Conservation (phyloP, 2,113 vertebrate genomes). For the Semicossyphus pulcher region DNA sequence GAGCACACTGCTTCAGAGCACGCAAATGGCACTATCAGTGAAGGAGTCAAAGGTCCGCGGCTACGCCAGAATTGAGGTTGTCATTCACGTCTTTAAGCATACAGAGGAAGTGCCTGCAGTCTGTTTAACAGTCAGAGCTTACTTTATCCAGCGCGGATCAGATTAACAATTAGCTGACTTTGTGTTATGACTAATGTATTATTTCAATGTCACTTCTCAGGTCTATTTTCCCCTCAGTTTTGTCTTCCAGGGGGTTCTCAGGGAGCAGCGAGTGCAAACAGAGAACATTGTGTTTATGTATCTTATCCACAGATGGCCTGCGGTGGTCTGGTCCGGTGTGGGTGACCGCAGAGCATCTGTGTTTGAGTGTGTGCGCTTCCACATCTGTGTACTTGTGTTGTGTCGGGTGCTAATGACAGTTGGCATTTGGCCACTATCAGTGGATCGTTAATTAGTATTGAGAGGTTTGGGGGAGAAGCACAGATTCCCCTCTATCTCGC, state of each 20-base stretch:
- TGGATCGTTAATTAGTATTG: conserved; percentile 86
- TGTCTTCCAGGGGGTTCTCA: not conserved
- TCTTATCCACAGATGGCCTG: conserved; percentile 55
- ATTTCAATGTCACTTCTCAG: not conserved
- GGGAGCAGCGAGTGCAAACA: not conserved
- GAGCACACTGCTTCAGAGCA: conserved; percentile 64
- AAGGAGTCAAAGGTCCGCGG: conserved; percentile 73
- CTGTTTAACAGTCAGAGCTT: conserved; percentile 48
- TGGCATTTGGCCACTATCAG: conserved; percentile 79
- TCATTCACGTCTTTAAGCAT: conserved; percentile 64
- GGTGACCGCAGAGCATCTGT: conserved; percentile 62
- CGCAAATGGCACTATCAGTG: conserved; percentile 74
- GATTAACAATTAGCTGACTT: conserved; percentile 10
- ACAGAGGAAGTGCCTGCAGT: conserved; percentile 29
- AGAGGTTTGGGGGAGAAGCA: conserved; percentile 81
- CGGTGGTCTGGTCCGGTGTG: conserved; percentile 41
- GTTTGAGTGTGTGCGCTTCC: conserved; percentile 45
- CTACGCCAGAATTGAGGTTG: conserved; percentile 64
- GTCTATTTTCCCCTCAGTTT: not conserved
- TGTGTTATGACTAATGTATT: not conserved
- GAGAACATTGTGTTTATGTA: conserved; percentile 33
- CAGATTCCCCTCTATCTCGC: conserved; percentile 73
- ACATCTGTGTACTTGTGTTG: conserved; percentile 71
- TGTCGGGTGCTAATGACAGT: conserved; percentile 74
- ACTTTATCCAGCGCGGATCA: not conserved